Evolutionary conservation across 2,888 invertebrate species (phyloP).

Genomic region (Pristionchus entomophagus): DNA sequence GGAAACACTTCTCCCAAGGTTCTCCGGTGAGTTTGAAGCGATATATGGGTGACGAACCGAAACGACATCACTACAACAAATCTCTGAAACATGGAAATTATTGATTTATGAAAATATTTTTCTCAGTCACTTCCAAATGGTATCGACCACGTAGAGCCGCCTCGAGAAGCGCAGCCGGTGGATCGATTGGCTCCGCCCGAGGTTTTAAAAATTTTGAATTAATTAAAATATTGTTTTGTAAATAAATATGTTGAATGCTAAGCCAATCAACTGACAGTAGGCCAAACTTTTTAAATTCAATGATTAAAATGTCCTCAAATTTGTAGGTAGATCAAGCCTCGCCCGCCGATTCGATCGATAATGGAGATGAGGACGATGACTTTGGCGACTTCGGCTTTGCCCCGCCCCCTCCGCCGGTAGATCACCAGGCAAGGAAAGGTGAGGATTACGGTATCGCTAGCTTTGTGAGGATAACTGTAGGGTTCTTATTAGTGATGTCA

Average conservation of each 20-base stretch:
- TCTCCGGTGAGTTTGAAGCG: too few species aligned
- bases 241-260: too few species aligned
- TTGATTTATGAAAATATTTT: neutral
- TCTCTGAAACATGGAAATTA: neutral
- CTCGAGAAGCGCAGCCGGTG: neutral
- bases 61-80: too few species aligned
- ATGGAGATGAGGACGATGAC: slow-evolving; percentile 39
- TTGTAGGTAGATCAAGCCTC: neutral
- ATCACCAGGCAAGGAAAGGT: neutral
- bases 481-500: neutral
- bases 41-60: too few species aligned
- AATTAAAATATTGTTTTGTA: too few species aligned
- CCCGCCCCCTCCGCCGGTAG: slow-evolving; percentile 1
- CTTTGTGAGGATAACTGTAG: neutral
- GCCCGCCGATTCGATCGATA: neutral
- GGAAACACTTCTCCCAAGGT: too few species aligned
- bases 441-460: neutral
- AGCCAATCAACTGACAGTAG: too few species aligned
- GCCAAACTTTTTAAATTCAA: too few species aligned
- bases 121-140: neutral
- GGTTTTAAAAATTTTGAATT: too few species aligned
- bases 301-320: too few species aligned
- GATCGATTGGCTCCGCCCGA: too few species aligned
- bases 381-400: slow-evolving; percentile 40
- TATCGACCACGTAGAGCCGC: neutral